Evolutionary conservation across 2,888 invertebrate genomes (phyloP).

Genomic region (Steromphala cineraria): DNA sequence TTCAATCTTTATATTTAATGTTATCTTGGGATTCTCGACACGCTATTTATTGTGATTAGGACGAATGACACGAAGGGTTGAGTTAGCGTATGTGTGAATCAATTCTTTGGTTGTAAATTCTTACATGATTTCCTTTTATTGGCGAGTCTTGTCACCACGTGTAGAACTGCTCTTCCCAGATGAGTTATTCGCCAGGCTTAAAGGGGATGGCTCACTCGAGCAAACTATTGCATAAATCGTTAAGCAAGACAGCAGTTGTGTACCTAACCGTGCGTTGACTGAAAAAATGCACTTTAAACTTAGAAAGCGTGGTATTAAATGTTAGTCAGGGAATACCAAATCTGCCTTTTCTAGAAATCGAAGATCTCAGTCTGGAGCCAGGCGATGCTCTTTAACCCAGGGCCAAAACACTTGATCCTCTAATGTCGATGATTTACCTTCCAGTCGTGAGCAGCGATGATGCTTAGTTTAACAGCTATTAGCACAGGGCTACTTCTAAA

Average conservation of each 20-base stretch:
- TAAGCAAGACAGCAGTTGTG: not conserved
- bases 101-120: not conserved
- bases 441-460: not conserved
- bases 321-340: not conserved
- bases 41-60: too few species aligned
- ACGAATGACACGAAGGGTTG: too few species aligned
- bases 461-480: constrained; percentile 5
- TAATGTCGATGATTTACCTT: not conserved
- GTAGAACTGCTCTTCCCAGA: not conserved
- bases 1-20: too few species aligned
- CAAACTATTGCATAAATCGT: not conserved
- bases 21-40: too few species aligned
- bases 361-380: not conserved
- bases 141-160: not conserved
- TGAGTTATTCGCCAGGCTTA: not conserved
- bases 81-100: not conserved
- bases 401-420: not conserved
- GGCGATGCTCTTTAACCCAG: not conserved
- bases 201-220: not conserved
- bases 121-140: not conserved
- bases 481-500: not conserved
- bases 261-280: not conserved
- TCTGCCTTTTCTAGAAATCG: not conserved
- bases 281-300: not conserved
- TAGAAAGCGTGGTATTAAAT: not conserved